These are phyloP conservation scores for Xenopus laevis DNA, from an alignment of 2,113 vertebrate species.

Conservation along the genomic window DNA sequence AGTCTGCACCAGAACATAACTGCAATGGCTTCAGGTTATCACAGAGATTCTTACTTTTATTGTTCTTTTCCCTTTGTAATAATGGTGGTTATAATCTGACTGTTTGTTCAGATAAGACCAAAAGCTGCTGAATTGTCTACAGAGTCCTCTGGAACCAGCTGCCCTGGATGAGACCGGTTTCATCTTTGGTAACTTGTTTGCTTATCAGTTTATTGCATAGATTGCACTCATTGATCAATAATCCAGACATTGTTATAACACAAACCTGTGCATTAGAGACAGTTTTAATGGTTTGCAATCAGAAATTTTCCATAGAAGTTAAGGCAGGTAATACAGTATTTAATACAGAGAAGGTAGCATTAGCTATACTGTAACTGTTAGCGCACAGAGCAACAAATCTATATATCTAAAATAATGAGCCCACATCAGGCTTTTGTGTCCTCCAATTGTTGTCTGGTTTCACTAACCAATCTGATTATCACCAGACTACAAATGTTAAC, in stretches of 20 bases:
- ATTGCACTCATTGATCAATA: background rate
- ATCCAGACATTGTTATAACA: no score
- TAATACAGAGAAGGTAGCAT: no score
- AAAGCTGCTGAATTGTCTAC: constrained; percentile 36
- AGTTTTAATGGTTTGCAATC: no score
- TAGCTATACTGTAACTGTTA: no score
- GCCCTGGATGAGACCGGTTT: constrained; percentile 16
- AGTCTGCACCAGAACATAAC: background rate
- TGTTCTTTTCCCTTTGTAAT: constrained; percentile 44
- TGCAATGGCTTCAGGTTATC: constrained; percentile 22
- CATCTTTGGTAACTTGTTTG: constrained; percentile 16
- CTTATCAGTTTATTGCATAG: constrained; percentile 9
- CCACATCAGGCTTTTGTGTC: background rate
- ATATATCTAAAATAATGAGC: background rate
- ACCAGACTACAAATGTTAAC: background rate
- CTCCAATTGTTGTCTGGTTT: background rate
- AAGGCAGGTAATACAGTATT: no score
- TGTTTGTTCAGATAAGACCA: constrained; percentile 34
- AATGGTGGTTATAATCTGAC: constrained; percentile 23
- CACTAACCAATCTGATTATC: background rate
- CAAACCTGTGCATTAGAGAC: no score
- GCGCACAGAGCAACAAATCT: no score
- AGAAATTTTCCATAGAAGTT: no score
- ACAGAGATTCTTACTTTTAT: background rate
- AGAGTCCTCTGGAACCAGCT: constrained; percentile 1